Evolutionary conservation across 2,888 invertebrate species (phyloP), one percentile per base, ranked within the genome.

Genomic region (Ophonus ardosiacus): DNA sequence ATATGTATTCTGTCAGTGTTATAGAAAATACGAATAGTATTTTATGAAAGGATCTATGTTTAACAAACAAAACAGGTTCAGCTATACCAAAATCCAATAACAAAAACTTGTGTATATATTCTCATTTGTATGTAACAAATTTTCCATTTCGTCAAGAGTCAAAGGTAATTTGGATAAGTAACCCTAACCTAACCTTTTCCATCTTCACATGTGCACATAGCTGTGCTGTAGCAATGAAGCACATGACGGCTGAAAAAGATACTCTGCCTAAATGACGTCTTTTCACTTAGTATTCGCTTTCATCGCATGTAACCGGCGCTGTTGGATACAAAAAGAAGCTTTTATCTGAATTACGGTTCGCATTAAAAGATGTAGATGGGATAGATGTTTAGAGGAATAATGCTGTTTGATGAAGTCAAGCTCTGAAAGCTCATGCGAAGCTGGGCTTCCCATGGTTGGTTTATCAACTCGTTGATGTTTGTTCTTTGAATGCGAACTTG

Each of bases 251-350:
- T 17, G 80, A 80, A 80, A 80, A 80, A 83, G 87, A 87, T 86
- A 87, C 87, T 87, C 87, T 86, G 87, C 86, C 87, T 87, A 87
- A 87, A 87, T 87, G 87, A 87, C 86, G 78, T 74, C 78, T 78
- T 87, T 87, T 87, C 86, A 86, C 86, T 86, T 85, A 85, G 86
- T 86, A 86, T 24, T 78, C 71, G 78, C 78, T 31, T 80, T 61
- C 80, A 80, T 80, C 80, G 61, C 18, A 80, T 61, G 80, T 78
- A 78, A 78, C 78, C 57, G 78, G n/a, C 40, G 78, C 61, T 38
- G 56, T 17, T 31, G 59, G 40, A 63, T 56, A 78, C 65, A 84
- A 78, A 84, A 78, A 56, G 65, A 65, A 65, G 71, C 84, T 84
- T 84, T 84, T 84, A 84, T 84, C 84, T 78, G 84, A 84, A 84